Conservation (phyloP, 2,888 invertebrate genomes). For the Drosophila nigricruria region DNA sequence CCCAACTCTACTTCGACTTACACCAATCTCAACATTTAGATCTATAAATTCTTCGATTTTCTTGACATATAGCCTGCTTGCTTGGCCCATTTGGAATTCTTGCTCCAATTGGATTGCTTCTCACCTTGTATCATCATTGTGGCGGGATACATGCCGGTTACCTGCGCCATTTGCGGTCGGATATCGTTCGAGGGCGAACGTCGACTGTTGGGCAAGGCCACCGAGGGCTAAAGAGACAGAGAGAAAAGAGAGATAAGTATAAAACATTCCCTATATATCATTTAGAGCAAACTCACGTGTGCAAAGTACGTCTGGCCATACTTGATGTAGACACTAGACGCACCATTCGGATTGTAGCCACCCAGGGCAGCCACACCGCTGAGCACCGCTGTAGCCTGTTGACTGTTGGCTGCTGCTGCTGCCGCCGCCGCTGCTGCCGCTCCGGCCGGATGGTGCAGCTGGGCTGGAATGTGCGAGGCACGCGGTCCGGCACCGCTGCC, state of each 20-base stretch:
- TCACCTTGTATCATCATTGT: constrained; percentile 85
- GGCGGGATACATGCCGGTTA: constrained; percentile 85
- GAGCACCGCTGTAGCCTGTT: constrained; percentile 75
- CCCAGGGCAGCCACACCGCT: constrained; percentile 84
- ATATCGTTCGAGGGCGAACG: constrained; percentile 85
- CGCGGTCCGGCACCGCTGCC: constrained; percentile 54
- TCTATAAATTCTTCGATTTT: neutral
- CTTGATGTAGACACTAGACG: constrained; percentile 85
- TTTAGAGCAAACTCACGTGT: constrained; percentile 78
- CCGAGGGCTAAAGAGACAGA: constrained; percentile 78
- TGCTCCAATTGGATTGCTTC: neutral
- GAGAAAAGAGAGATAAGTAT: neutral
- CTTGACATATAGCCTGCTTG: neutral
- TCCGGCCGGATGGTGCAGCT: constrained; percentile 71
- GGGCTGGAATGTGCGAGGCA: constrained; percentile 84
- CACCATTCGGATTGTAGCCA: constrained; percentile 85
- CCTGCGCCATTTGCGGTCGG: constrained; percentile 84
- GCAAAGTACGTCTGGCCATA: constrained; percentile 85
- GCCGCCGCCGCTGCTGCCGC: constrained; percentile 80
- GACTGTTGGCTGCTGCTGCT: constrained; percentile 77
- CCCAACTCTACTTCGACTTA: neutral
- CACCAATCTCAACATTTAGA: neutral
- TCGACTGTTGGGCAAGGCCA: constrained; percentile 85
- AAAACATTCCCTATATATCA: neutral
- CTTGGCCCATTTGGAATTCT: neutral